Evolutionary conservation across 2,888 invertebrate genomes (phyloP), one percentile per base, ranked within the genome.

Genomic region (Lingula anatina): DNA sequence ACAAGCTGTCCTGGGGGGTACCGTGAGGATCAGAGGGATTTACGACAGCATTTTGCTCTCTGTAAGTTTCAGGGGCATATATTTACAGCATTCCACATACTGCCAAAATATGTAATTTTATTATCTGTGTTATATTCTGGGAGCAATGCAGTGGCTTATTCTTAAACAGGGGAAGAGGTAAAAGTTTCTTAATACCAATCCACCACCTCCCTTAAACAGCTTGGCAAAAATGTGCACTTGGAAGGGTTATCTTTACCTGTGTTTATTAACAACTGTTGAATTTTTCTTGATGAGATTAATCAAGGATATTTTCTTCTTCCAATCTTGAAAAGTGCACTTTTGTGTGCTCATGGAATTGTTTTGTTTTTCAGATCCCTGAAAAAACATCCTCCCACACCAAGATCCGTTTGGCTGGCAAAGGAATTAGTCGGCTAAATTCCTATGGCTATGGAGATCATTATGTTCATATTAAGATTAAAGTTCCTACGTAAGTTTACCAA

Each of bases 391-490:
- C 97, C 0, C 97, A 99, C 77, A 86, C 86, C 5, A 83, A 85
- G 61, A 86, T 99, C 47, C 83, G 90, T 35, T 77, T 99, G 28
- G 83, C 84, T 1, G 87, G 90, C 28, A 97, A 97, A 79, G 99
- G 99, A 0, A 84, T 99, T 77, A 91, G 91, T 73, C 85, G 90
- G 56, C 86, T 96, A 2, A 90, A 91, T 68, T 86, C 89, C 9
- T 85, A 87, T 56, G 96, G 97, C 0, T 84, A 88, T 63, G 99
- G 99, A 0, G 96, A 99, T 78, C 99, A 99, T 77, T 97, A 96
- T 72, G 86, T 99, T 12, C 88, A 90, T 66, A 79, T 97, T 39
- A 95, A 92, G 80, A 88, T 99, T 67, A 82, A 83, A 69, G 84
- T 90, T 60, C 97, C 99, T 1, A 86, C 85, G 80, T 81, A 60